A percentile compares a stretch with the other conserved stretches of the same genome.
Conservation (phyloP, 2,113 vertebrate genomes). For the Anguilla rostrata region DNA sequence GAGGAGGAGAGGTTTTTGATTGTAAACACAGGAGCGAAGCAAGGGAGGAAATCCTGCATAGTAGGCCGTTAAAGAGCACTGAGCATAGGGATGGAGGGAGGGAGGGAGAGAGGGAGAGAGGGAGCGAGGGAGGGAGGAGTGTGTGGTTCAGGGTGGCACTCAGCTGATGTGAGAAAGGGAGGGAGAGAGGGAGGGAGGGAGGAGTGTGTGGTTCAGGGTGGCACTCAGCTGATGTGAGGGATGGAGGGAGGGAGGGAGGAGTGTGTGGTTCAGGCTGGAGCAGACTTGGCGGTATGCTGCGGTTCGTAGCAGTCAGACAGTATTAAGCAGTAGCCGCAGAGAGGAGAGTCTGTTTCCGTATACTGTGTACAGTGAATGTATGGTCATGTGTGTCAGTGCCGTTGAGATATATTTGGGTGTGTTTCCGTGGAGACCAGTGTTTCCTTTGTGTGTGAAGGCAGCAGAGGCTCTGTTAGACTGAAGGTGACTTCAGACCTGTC, state of each 20-base stretch:
- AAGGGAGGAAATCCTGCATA: too few species aligned
- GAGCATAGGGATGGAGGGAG: too few species aligned
- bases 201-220: too few species aligned
- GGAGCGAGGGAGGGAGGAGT: too few species aligned
- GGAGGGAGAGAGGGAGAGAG: too few species aligned
- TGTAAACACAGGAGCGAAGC: too few species aligned
- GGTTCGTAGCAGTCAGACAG: constrained; percentile 78
- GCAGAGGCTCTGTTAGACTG: constrained; percentile 79
- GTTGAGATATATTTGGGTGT: constrained; percentile 82
- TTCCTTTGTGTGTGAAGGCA: constrained; percentile 86
- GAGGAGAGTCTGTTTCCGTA: constrained; percentile 83
- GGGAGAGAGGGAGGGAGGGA: not conserved
- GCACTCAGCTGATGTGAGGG: too few species aligned
- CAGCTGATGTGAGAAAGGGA: not conserved
- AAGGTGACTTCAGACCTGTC: constrained; percentile 81
- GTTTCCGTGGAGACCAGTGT: constrained; percentile 88
- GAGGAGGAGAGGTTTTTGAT: too few species aligned
- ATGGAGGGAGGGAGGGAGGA: too few species aligned
- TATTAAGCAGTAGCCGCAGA: constrained; percentile 77
- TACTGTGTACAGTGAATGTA: constrained; percentile 99
- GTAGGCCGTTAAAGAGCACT: too few species aligned
- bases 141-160: too few species aligned
- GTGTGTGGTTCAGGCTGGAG: not conserved
- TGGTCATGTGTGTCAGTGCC: constrained; percentile 91
- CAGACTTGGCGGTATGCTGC: constrained; percentile 61